Evolutionary conservation across 2,797 vertebrate species (phyloP).

Genomic region (Sebastolobus altivelis): DNA sequence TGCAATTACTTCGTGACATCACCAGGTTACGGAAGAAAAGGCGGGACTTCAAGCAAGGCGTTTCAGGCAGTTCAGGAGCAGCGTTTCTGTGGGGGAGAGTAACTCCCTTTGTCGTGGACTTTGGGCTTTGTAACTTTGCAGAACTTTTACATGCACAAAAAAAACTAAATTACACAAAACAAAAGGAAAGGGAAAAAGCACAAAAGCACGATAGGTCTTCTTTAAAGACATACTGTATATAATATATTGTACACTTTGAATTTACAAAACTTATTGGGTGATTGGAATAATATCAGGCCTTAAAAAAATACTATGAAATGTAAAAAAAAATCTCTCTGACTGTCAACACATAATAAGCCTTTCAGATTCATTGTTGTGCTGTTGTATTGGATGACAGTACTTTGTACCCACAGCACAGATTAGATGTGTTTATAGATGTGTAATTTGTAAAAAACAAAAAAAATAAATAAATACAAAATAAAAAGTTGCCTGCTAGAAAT

Average conservation of each 20-base stretch:
- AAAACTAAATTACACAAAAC: neutral
- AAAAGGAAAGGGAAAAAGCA: neutral
- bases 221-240: neutral
- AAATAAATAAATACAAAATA: neutral
- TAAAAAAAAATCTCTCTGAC: neutral
- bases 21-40: neutral
- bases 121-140: neutral
- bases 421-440: neutral
- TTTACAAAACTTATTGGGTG: neutral
- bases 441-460: conserved; percentile 20
- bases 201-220: neutral
- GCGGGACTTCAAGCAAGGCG: neutral
- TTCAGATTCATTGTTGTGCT: neutral
- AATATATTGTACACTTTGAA: neutral
- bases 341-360: neutral
- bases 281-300: neutral
- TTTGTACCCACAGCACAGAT: neutral
- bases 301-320: neutral
- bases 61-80: neutral
- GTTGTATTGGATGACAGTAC: neutral
- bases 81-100: neutral
- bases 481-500: conserved; percentile 22
- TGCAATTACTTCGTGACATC: neutral
- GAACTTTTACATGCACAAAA: neutral
- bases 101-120: neutral